phyloP scores from a whole-genome alignment of 2,797 vertebrate species.

The Gymnodraco acuticeps region DNA sequence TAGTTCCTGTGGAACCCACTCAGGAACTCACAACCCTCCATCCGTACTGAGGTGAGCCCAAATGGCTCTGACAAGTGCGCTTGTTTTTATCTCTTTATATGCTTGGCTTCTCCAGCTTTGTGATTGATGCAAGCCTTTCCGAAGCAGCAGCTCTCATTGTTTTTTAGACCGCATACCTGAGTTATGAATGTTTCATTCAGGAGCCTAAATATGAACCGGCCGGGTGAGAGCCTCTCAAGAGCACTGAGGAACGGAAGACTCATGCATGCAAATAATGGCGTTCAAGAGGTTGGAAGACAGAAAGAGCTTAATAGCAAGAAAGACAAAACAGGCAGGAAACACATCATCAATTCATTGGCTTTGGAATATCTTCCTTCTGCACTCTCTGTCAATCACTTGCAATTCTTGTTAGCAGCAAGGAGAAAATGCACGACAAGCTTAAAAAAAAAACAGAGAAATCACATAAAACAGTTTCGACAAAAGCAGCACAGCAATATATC shows the following conservation, averaged over 20 bases:
- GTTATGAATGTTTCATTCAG: conserved; percentile 84
- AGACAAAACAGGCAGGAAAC: conserved; percentile 17
- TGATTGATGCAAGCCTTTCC: conserved; percentile 74
- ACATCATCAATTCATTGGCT: conserved; percentile 26
- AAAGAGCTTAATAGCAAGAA: conserved; percentile 21
- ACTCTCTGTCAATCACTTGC: conserved; percentile 25
- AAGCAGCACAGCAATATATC: conserved; percentile 64
- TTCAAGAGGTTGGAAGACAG: conserved; percentile 31
- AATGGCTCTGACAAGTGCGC: conserved; percentile 66
- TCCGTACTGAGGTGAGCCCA: conserved; percentile 46
- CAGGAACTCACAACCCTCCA: conserved; percentile 12
- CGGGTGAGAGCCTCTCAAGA: conserved; percentile 55
- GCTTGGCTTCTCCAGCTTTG: conserved; percentile 62
- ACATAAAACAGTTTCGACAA: conserved; percentile 49
- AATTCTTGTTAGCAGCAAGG: conserved; percentile 12
- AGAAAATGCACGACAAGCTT: conserved; percentile 18
- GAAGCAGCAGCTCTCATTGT: conserved; percentile 75
- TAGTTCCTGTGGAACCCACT: conserved; percentile 37
- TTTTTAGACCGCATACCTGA: conserved; percentile 81
- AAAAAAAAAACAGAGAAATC: conserved; percentile 33
- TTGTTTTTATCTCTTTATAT: conserved; percentile 63
- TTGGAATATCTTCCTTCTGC: neutral
- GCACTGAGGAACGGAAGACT: conserved; percentile 50
- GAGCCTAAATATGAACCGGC: conserved; percentile 75
- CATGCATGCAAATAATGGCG: conserved; percentile 70